Base-by-base conservation (phyloP, 2,797 vertebrate species). In the Coregonus sp. region DNA sequence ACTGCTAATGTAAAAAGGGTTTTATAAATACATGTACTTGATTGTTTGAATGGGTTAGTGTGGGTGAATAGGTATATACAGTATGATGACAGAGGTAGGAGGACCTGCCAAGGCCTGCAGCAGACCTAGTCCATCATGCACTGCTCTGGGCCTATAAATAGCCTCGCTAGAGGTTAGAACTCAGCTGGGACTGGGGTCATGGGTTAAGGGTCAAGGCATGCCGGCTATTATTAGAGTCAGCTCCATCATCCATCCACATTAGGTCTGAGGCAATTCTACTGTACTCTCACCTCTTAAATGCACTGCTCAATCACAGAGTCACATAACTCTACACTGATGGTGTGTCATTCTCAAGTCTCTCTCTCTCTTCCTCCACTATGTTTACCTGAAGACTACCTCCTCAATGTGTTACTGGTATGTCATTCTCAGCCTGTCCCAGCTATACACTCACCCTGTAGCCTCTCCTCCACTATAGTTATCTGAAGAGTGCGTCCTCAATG, bases 211-310 rank as follows among this genome's bases (percentile, higher is more conserved):
- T 92, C 88, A 89, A 81, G 79, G 65, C 83, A 77, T 70, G 71
- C 20, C 15, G 0, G 79, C 87, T 93, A 89, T 93, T 91, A 91
- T 89, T 90, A 90, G 82, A n/a, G 9, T 16, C 59, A 37, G 71
- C 73, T 5, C 74, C 1, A 69, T 77, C 84, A 81, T 11, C 59
- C 59, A 11, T 20, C 20, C 80, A 76, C 82, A 69, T 52, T 72
- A 80, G 70, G 86, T 87, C 86, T 86, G 88, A 85, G 88, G 70
- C 81, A 87, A 82, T 89, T 85, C 83, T 72, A 79, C 77, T 81
- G 81, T 73, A 78, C 77, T 80, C 81, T 88, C 72, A 9, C 77
- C 83, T 77, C 82, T 80, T 78, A 76, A 56, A 54, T n/a, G 68
- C 40, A 40, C 40, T 9, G 0, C 9, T 47, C 9, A 47, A 11